Evolutionary conservation across 23 tunicate species (phyloP).

Genomic region (Halocynthia aurantium): DNA sequence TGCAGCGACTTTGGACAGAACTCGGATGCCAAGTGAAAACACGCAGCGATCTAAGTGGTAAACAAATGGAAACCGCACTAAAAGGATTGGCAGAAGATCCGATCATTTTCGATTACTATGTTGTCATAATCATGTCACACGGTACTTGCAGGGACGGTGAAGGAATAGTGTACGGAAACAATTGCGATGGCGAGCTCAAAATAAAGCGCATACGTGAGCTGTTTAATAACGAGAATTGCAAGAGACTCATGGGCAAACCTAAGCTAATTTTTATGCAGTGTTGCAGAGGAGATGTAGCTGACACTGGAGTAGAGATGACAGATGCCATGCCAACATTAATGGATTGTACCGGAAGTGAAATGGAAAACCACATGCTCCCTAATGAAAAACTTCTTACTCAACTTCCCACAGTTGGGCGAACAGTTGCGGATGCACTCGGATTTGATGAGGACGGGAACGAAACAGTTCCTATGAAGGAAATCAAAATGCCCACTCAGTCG

Average conservation of each 20-base stretch:
- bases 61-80: conserved; percentile 14
- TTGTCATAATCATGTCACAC: conserved; percentile 43
- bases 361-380: background rate
- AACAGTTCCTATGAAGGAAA: too few species aligned
- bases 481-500: conserved; percentile 9
- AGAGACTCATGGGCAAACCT: conserved; percentile 16
- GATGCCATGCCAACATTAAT: too few species aligned
- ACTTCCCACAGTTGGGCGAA: background rate
- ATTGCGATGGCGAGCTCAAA: conserved; percentile 1
- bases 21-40: conserved; percentile 17
- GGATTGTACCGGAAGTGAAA: background rate
- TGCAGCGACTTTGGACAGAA: conserved; percentile 19
- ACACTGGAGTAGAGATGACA: background rate
- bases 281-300: conserved; percentile 38
- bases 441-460: too few species aligned
- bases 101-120: conserved; percentile 8
- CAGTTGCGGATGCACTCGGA: background rate
- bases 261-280: conserved; percentile 52
- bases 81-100: conserved; percentile 24
- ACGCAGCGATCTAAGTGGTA: background rate
- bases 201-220: conserved; percentile 16
- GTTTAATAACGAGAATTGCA: conserved; percentile 41
- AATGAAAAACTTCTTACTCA: background rate
- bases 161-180: conserved; percentile 19
- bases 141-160: conserved; percentile 15